phyloP scores from a whole-genome alignment of 2,888 invertebrate genomes.

The Oligia strigilis region DNA sequence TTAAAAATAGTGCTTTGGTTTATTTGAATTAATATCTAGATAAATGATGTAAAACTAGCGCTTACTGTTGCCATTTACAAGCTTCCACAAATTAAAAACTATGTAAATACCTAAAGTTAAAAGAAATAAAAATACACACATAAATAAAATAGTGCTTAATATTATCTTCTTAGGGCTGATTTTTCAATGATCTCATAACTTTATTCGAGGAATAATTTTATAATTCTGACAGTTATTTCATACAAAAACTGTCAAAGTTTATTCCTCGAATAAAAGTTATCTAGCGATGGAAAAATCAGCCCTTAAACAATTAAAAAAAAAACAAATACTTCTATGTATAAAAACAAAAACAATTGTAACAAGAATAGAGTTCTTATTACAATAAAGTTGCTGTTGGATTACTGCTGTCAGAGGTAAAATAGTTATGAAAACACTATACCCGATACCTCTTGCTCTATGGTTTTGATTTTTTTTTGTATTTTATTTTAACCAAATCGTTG shows the following conservation, averaged over 20 bases:
- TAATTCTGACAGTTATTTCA: too few relatives aligned
- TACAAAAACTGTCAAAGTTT: too few relatives aligned
- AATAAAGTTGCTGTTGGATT: background rate
- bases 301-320: background rate
- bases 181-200: too few relatives aligned
- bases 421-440: background rate
- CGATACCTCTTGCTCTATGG: constrained; percentile 31
- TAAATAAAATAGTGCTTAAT: background rate
- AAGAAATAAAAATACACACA: background rate
- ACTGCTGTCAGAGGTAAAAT: background rate
- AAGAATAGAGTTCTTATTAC: background rate
- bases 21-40: background rate
- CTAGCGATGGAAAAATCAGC: too few relatives aligned
- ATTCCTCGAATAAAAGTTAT: too few relatives aligned
- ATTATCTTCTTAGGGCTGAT: too few relatives aligned
- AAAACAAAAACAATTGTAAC: background rate
- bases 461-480: constrained; percentile 29
- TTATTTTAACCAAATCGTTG: constrained; percentile 25
- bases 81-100: background rate
- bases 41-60: background rate
- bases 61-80: background rate
- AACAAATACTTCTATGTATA: too few relatives aligned
- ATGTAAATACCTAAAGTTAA: background rate
- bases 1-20: too few relatives aligned
- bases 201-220: too few relatives aligned